Conservation (phyloP, 1,140 invertebrate genomes). For the Saccostrea echinata region DNA sequence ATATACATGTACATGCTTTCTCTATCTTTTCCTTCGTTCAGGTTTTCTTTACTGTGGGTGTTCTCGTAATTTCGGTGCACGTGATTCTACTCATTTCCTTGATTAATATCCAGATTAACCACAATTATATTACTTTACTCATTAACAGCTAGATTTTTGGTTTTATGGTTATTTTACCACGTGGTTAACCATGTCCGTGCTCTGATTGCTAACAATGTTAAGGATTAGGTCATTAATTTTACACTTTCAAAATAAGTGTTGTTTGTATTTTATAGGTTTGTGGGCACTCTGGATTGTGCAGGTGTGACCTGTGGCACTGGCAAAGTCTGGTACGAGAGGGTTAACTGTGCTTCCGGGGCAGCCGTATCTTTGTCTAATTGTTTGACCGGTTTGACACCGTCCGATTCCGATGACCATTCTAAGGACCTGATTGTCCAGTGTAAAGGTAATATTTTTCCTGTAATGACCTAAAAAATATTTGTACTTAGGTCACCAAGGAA, state of each 20-base stretch:
- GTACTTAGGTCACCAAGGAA: background rate
- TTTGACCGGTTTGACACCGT: background rate
- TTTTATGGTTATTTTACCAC: background rate
- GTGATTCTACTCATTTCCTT: too few relatives aligned
- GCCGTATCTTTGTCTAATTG: background rate
- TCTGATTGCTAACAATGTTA: background rate
- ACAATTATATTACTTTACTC: too few relatives aligned
- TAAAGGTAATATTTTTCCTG: background rate
- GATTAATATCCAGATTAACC: too few relatives aligned
- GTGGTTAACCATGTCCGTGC: background rate
- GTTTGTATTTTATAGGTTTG: background rate
- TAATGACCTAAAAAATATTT: background rate
- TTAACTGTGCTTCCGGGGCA: background rate
- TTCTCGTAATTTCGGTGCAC: too few relatives aligned
- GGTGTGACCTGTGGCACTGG: constrained; percentile 5
- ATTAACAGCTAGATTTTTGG: too few relatives aligned
- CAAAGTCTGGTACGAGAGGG: background rate
- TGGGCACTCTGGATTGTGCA: background rate
- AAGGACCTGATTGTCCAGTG: background rate
- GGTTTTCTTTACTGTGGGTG: too few relatives aligned
- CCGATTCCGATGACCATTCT: background rate
- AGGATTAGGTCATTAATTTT: too few relatives aligned
- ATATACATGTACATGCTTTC: too few relatives aligned
- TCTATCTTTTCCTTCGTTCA: too few relatives aligned
- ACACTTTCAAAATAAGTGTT: background rate